Evolutionary conservation across 2,797 vertebrate species (phyloP).

Genomic region (Brotogeris chrysoptera): DNA sequence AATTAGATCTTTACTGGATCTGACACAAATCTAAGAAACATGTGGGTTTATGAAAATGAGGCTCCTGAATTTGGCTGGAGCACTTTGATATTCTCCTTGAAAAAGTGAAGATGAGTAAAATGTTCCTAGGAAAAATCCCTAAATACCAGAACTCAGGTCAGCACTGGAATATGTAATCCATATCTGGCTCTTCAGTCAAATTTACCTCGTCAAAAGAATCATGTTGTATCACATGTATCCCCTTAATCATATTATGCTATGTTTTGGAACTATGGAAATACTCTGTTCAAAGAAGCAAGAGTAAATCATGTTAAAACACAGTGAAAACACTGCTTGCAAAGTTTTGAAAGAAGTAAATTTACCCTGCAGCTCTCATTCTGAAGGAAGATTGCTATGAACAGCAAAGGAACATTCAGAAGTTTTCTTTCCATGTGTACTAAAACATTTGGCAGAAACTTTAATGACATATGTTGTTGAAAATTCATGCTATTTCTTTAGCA

Average conservation of each 20-base stretch:
- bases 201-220: not conserved
- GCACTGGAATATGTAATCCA: not conserved
- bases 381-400: not conserved
- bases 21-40: not conserved
- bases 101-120: not conserved
- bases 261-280: not conserved
- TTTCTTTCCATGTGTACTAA: not conserved
- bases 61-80: not conserved
- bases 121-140: not conserved
- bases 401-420: not conserved
- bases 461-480: not conserved
- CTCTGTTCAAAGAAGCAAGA: not conserved
- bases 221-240: not conserved
- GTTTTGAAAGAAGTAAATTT: not conserved
- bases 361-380: not conserved
- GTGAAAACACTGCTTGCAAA: not conserved
- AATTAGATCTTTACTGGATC: not conserved
- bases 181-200: not conserved
- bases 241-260: not conserved
- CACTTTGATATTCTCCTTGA: not conserved
- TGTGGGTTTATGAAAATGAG: not conserved
- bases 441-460: not conserved
- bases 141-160: not conserved
- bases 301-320: not conserved
- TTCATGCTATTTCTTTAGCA: not conserved